Percentiles rank a stretch among this genome's conserved stretches.
These are phyloP conservation scores for Myotis brandtii DNA, from an alignment of 2,113 vertebrate genomes.

Conservation along the genomic window DNA sequence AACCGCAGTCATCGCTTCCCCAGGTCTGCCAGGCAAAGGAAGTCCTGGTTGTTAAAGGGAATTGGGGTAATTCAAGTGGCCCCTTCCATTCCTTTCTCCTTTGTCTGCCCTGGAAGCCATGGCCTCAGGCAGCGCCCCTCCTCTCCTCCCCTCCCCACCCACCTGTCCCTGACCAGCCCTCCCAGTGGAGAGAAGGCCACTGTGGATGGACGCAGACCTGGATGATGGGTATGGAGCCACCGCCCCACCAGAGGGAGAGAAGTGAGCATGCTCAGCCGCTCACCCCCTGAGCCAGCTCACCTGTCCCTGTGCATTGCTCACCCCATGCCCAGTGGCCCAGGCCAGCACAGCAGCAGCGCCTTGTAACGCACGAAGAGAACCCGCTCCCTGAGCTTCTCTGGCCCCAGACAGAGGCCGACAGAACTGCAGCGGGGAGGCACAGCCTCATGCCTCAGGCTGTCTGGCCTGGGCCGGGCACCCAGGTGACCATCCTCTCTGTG, in stretches of 20 bases:
- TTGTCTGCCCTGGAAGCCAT: background rate
- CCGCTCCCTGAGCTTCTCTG: background rate
- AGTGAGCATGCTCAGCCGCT: background rate
- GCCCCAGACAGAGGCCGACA: background rate
- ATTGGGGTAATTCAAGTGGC: background rate
- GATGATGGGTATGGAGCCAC: background rate
- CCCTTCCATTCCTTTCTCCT: background rate
- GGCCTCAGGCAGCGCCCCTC: too few relatives aligned
- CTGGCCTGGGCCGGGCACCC: background rate
- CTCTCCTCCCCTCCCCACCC: background rate
- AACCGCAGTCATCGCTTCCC: background rate
- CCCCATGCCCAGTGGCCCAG: background rate
- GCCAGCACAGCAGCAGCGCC: background rate
- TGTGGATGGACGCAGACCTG: background rate
- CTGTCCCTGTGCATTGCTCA: background rate
- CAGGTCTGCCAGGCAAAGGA: background rate
- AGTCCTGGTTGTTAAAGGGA: background rate
- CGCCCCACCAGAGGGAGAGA: background rate
- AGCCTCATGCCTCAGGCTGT: background rate
- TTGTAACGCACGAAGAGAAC: background rate
- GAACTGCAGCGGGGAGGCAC: background rate
- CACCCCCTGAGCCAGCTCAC: background rate
- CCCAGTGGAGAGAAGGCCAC: background rate
- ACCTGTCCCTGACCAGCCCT: background rate
- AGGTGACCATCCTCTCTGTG: accelerated